Percentiles rank a stretch among this genome's conserved stretches.
Evolutionary conservation across 2,888 invertebrate species (phyloP).

Genomic region (Agrochola circellaris): DNA sequence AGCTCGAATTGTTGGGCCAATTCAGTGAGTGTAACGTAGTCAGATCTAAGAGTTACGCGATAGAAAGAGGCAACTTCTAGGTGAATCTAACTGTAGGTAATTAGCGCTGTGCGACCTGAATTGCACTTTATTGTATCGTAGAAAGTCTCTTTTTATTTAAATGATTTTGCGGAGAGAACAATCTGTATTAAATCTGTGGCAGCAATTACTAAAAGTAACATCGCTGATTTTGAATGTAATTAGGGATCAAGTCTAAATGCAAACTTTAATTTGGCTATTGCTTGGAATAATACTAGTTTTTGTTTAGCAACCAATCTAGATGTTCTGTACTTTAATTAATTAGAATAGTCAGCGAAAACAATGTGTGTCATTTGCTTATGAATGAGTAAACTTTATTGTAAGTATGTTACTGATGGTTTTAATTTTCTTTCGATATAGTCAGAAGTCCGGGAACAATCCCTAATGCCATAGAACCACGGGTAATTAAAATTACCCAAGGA

Average conservation of each 20-base stretch:
- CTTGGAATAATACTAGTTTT: background rate
- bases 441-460: background rate
- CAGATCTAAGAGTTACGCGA: no score
- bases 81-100: no score
- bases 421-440: background rate
- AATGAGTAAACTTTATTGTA: background rate
- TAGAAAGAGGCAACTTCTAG: no score
- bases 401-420: background rate
- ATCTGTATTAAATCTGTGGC: no score
- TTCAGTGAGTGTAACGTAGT: no score
- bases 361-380: no score
- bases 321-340: background rate
- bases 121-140: no score
- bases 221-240: background rate
- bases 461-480: background rate
- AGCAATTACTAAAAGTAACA: constrained; percentile 6
- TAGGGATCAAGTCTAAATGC: background rate
- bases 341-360: background rate
- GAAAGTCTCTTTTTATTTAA: no score
- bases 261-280: background rate
- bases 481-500: background rate
- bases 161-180: no score
- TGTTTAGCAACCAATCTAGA: background rate
- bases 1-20: no score
- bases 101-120: no score